These are phyloP conservation scores for Syrphus vitripennis DNA, from an alignment of 2,888 invertebrate genomes.

Conservation along the genomic window DNA sequence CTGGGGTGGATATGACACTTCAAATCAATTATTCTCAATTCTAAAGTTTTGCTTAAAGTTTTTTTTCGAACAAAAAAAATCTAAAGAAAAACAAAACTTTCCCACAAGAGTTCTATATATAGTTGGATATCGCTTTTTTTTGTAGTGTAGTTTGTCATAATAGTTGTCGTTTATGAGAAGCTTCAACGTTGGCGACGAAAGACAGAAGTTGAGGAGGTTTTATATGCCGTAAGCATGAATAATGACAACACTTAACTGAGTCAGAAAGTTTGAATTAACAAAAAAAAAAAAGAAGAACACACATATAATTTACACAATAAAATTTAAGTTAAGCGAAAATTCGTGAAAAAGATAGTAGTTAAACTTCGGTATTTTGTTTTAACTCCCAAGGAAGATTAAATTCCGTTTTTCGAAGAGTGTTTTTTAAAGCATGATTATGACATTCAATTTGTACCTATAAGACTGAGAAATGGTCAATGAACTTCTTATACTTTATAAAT, in stretches of 20 bases:
- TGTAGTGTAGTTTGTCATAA: constrained; percentile 15
- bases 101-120: background rate
- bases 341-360: background rate
- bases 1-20: constrained; percentile 8
- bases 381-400: no score
- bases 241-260: constrained; percentile 6
- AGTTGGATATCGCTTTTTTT: constrained; percentile 5
- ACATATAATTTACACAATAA: background rate
- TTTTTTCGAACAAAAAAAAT: background rate
- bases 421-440: background rate
- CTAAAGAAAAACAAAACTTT: background rate
- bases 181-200: background rate
- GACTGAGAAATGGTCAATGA: no score
- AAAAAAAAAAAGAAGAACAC: background rate
- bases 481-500: no score
- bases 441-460: no score
- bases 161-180: constrained; percentile 12
- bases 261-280: constrained; percentile 9
- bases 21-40: constrained; percentile 35
- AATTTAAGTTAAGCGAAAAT: constrained; percentile 1
- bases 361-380: background rate
- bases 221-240: constrained; percentile 16
- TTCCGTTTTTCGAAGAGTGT: background rate
- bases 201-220: background rate
- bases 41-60: background rate